phyloP scores from a whole-genome alignment of 2,797 vertebrate genomes.

The Paguma larvata region DNA sequence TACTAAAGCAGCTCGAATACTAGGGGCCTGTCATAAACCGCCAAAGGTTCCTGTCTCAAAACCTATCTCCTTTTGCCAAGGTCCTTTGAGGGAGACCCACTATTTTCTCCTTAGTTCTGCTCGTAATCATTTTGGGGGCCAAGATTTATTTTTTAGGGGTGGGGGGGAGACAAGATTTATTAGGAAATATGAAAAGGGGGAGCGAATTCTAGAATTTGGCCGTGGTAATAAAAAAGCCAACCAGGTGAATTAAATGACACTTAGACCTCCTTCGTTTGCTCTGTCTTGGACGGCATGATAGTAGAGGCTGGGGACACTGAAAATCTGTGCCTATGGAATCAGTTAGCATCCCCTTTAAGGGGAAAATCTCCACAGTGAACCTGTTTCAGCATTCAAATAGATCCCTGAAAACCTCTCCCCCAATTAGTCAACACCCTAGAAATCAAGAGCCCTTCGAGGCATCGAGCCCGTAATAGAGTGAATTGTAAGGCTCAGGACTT shows the following conservation, averaged over 20 bases:
- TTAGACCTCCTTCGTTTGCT: too few species aligned
- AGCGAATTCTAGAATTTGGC: neutral
- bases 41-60: neutral
- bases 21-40: neutral
- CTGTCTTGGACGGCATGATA: too few species aligned
- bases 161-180: neutral
- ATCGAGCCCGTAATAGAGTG: too few species aligned
- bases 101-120: neutral
- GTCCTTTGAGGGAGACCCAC: neutral
- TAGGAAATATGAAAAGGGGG: neutral
- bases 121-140: neutral
- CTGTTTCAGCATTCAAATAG: too few species aligned
- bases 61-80: neutral
- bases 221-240: neutral
- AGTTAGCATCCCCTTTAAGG: too few species aligned
- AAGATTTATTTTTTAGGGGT: neutral
- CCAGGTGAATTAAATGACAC: neutral
- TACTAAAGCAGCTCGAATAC: neutral
- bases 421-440: too few species aligned
- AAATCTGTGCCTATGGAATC: too few species aligned
- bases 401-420: too few species aligned
- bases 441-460: too few species aligned
- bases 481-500: too few species aligned
- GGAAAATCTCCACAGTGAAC: too few species aligned
- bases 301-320: too few species aligned